Conservation (phyloP, 2,888 invertebrate species). For the Augochlorella aurata region DNA sequence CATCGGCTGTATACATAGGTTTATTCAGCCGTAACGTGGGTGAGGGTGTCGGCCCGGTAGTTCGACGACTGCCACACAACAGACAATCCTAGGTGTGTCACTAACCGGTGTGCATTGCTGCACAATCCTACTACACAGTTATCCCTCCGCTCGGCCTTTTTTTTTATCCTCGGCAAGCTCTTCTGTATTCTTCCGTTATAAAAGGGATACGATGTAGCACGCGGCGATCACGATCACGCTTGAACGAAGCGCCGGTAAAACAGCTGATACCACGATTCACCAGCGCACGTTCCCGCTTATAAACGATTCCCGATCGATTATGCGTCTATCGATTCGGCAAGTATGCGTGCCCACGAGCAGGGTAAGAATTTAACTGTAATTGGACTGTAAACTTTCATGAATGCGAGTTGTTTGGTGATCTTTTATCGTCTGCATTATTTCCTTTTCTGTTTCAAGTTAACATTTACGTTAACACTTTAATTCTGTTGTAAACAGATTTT, state of each 20-base stretch:
- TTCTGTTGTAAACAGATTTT: too few relatives aligned
- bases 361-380: too few relatives aligned
- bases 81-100: conserved; percentile 67
- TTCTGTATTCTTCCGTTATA: conserved; percentile 35
- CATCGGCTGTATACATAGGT: conserved; percentile 46
- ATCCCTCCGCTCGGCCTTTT: neutral
- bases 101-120: conserved; percentile 52
- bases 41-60: conserved; percentile 62
- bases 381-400: too few relatives aligned
- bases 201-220: conserved; percentile 28
- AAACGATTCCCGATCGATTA: conserved; percentile 21
- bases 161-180: conserved; percentile 28
- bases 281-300: neutral
- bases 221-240: conserved; percentile 25
- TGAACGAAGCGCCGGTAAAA: conserved; percentile 15
- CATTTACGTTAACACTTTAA: too few relatives aligned
- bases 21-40: conserved; percentile 68
- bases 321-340: neutral
- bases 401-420: too few relatives aligned
- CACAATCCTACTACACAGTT: conserved; percentile 37
- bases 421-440: too few relatives aligned
- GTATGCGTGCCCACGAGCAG: neutral
- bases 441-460: too few relatives aligned
- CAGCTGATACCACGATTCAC: neutral
- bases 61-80: conserved; percentile 58